Percentiles rank a stretch among this genome's conserved stretches.
Evolutionary conservation across 1,140 invertebrate genomes (phyloP).

Genomic region (Drosophila santomea): DNA sequence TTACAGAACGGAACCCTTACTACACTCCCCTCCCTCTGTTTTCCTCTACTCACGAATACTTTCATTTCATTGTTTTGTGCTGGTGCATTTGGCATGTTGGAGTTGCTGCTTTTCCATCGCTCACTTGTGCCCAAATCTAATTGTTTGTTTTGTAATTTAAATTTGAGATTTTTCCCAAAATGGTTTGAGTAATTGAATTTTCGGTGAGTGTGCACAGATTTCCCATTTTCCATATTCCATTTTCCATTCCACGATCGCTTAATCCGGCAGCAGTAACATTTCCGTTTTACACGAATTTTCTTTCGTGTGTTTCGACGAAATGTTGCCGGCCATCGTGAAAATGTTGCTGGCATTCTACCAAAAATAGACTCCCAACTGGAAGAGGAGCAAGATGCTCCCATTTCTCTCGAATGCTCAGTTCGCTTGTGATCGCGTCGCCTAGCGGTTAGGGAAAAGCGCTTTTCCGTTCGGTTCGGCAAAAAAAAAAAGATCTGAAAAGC

Average conservation of each 20-base stretch:
- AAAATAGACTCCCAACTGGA: constrained; percentile 67
- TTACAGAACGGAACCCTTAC: constrained; percentile 35
- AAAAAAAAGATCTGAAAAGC: constrained; percentile 64
- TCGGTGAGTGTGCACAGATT: constrained; percentile 17
- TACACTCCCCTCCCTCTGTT: constrained; percentile 3
- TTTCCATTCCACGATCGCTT: constrained; percentile 23
- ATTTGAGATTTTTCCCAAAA: constrained; percentile 41
- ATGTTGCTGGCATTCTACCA: constrained; percentile 72
- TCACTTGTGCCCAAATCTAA: constrained; percentile 64
- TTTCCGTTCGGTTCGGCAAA: constrained; percentile 5
- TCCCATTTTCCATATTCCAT: constrained; percentile 11
- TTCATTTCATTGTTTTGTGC: constrained; percentile 63
- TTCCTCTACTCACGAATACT: constrained; percentile 43
- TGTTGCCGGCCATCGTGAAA: constrained; percentile 62
- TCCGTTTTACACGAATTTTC: constrained; percentile 44
- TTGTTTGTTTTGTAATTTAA: constrained; percentile 83
- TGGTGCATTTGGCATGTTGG: constrained; percentile 56
- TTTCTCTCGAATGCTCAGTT: constrained; percentile 51
- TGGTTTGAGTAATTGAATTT: constrained; percentile 75
- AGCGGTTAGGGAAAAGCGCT: constrained; percentile 33
- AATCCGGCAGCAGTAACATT: constrained; percentile 38
- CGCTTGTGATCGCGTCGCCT: constrained; percentile 54
- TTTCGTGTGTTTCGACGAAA: constrained; percentile 38
- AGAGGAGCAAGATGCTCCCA: constrained; percentile 33
- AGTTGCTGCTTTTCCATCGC: constrained; percentile 17